Conservation (phyloP, 2,797 vertebrate genomes). For the Danio choprae region DNA sequence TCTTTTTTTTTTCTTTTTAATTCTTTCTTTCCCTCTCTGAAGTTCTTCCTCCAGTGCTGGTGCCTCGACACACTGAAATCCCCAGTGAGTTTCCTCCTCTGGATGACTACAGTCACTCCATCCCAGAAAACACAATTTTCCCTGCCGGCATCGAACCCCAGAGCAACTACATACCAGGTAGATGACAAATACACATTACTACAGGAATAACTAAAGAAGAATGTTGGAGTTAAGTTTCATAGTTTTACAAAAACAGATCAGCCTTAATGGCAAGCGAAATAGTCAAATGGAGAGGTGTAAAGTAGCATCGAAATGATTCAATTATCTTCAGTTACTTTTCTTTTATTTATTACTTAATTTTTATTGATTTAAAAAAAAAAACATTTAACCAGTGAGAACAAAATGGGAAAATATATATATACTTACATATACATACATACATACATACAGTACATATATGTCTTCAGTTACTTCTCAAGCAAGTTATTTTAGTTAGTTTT, state of each 20-base stretch:
- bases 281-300: constrained; percentile 8
- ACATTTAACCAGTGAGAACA: too few species aligned
- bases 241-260: background rate
- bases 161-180: constrained; percentile 99
- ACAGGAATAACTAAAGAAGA: background rate
- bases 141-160: constrained; percentile 97
- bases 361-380: too few species aligned
- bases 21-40: constrained; percentile 35
- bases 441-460: too few species aligned
- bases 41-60: constrained; percentile 97
- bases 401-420: too few species aligned
- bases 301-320: background rate
- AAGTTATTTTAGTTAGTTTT: too few species aligned
- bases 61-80: constrained; percentile 96
- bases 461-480: too few species aligned
- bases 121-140: constrained; percentile 99
- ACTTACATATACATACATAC: too few species aligned
- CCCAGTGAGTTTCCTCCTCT: constrained; percentile 93
- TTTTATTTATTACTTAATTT: too few species aligned
- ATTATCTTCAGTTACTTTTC: background rate
- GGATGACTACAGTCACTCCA: constrained; percentile 98
- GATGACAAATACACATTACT: background rate
- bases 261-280: background rate
- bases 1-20: background rate
- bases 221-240: background rate